Evolutionary conservation across 2,113 vertebrate species (phyloP), one percentile per base, ranked within the genome.

Genomic region (Romanogobio albipinnatus): DNA sequence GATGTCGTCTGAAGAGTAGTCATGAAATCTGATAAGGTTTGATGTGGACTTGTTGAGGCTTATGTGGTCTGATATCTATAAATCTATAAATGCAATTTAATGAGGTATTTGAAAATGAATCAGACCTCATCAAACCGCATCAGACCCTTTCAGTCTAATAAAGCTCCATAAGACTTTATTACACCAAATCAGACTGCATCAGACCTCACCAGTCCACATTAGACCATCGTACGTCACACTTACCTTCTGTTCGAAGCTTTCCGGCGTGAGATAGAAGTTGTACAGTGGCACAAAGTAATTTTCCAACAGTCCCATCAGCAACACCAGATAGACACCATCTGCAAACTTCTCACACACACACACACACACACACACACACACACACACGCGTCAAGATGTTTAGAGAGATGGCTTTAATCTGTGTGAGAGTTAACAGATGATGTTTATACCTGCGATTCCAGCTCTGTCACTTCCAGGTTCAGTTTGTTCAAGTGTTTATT

Each of bases 181-280:
- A 19, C 9, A 39, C 19, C 22, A 3, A 4, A 71, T 22, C 47
- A 71, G 22, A 29, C 14, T 2, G n/a, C 1, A 2, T 17, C 14
- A 43, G 43, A 51, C 47, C 74, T 10, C 13, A 70, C 7, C 36
- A 9, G 33, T 49, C n/a, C n/a, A 76, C 5, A 68, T n/a, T 33
- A 33, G 58, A 7, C 68, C 9, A 22, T 17, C 4, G 0, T n/a
- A 56, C 53, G 43, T 5, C 53, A 11, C 73, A 61, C 89, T 26
- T 45, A 99, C 98, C 96, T 98, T 99, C 91, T 99, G 98, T 80
- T 99, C 97, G 59, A 98, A 99, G 93, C 90, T 96, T 90, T 99
- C 98, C 0, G 98, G 98, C 0, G 98, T 99, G 88, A 99, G 95
- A 88, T 96, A 96, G 93, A 99, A 99, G 93, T 96, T 95, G 91